phyloP scores from a whole-genome alignment of 1,140 invertebrate species.

The Nixonia krombeini region DNA sequence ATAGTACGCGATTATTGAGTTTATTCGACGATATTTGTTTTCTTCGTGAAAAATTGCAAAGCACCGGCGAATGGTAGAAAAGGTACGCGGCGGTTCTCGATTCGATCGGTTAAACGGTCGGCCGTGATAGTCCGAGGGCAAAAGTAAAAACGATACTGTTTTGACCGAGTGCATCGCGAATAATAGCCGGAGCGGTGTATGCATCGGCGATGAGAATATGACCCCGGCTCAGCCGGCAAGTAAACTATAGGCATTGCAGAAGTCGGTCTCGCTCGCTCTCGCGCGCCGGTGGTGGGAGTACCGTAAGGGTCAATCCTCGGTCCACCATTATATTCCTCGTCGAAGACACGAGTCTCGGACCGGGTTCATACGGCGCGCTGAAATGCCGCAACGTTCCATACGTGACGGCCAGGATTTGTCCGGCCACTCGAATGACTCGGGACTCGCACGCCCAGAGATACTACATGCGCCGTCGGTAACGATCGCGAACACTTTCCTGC shows the following conservation, averaged over 20 bases:
- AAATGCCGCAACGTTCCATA: conserved; percentile 11
- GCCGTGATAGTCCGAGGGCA: no score
- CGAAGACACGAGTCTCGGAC: conserved; percentile 43
- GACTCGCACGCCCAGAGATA: no score
- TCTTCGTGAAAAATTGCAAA: no score
- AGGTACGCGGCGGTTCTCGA: no score
- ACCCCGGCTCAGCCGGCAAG: conserved; percentile 55
- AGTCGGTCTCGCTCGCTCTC: conserved; percentile 37
- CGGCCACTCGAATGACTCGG: not conserved
- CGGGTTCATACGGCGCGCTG: conserved; percentile 25
- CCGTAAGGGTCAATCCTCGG: conserved; percentile 64
- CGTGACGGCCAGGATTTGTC: conserved; percentile 12
- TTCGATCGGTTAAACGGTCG: no score
- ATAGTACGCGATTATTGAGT: no score
- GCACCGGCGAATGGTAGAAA: no score
- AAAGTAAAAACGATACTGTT: no score
- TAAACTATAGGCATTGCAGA: conserved; percentile 42
- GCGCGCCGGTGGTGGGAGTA: conserved; percentile 58
- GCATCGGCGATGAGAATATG: conserved; percentile 65
- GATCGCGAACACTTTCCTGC: no score
- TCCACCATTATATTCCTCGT: conserved; percentile 48
- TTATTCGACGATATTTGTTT: no score
- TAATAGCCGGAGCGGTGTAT: no score
- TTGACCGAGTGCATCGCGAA: conserved; percentile 15
- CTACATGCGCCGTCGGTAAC: no score